Conservation (phyloP, 1,140 invertebrate genomes). For the Pseudomyrmex sp. region DNA sequence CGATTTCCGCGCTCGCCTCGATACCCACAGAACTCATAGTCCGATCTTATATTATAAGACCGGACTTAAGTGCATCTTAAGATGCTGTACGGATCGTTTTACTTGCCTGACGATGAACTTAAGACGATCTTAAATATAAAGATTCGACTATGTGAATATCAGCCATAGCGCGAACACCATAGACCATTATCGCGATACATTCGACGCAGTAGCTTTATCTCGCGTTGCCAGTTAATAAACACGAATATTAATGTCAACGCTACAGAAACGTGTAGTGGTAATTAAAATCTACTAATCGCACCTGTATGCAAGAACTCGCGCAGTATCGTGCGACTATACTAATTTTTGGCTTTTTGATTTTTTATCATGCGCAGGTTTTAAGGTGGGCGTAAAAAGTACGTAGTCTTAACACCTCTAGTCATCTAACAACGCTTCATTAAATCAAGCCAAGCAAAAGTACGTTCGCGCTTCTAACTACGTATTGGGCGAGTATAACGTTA, state of each 20-base stretch:
- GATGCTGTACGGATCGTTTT: no score
- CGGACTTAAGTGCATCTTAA: no score
- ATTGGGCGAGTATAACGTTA: conserved; percentile 64
- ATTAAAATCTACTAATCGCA: conserved; percentile 60
- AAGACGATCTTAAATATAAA: no score
- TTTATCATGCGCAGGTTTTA: conserved; percentile 76
- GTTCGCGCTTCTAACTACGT: conserved; percentile 70
- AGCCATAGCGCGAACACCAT: neutral
- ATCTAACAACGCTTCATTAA: conserved; percentile 81
- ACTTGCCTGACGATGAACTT: no score
- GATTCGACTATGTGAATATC: neutral
- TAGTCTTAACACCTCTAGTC: conserved; percentile 81
- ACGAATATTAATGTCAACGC: conserved; percentile 20
- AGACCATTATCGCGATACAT: conserved; percentile 1
- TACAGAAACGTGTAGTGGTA: conserved; percentile 18
- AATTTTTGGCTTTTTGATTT: conserved; percentile 72
- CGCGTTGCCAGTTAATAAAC: conserved; percentile 28
- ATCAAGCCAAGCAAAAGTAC: conserved; percentile 55
- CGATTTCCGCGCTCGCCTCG: no score
- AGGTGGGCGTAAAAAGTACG: conserved; percentile 74
- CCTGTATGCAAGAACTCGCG: conserved; percentile 34
- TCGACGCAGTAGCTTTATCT: conserved; percentile 11
- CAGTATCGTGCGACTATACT: conserved; percentile 35
- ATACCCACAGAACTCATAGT: no score
- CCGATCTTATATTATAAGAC: no score